Evolutionary conservation across 2,797 vertebrate species (phyloP).

Genomic region (Rhinophrynus dorsalis): DNA sequence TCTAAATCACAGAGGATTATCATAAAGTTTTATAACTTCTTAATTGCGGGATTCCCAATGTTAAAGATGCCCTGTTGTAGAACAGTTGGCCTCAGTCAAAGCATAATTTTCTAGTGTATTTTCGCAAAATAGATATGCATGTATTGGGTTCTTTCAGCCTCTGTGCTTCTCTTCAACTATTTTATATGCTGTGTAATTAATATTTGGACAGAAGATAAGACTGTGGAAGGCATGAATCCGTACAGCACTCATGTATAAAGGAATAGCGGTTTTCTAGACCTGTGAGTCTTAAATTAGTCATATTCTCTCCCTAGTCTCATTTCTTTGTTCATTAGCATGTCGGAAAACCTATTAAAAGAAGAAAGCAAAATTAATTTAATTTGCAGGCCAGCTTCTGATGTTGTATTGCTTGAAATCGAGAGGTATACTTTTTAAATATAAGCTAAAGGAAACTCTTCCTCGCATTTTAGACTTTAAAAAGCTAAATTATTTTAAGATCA

Average conservation of each 20-base stretch:
- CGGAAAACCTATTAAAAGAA: slow-evolving; percentile 50
- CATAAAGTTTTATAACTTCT: too few species aligned
- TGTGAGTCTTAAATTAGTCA: slow-evolving; percentile 47
- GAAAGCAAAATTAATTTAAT: slow-evolving; percentile 51
- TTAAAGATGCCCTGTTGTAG: not conserved
- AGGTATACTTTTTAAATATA: slow-evolving; percentile 31
- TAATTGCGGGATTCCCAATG: not conserved
- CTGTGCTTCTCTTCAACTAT: not conserved
- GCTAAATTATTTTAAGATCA: slow-evolving; percentile 49
- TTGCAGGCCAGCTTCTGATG: slow-evolving; percentile 42
- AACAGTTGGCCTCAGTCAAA: not conserved
- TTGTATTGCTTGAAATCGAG: slow-evolving; percentile 45
- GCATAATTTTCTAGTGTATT: too few species aligned
- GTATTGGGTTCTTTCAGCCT: slow-evolving; percentile 1
- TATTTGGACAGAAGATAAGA: slow-evolving; percentile 30
- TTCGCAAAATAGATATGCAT: not conserved
- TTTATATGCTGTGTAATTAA: slow-evolving; percentile 36
- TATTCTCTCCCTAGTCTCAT: slow-evolving; percentile 43
- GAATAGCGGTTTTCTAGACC: slow-evolving; percentile 5
- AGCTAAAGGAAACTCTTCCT: slow-evolving; percentile 31
- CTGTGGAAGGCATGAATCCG: slow-evolving; percentile 6
- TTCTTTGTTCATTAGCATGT: slow-evolving; percentile 51
- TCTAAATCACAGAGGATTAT: too few species aligned
- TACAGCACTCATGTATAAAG: slow-evolving; percentile 10
- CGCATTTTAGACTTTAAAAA: slow-evolving; percentile 44